Evolutionary conservation across 2,888 invertebrate genomes (phyloP), one percentile per base, ranked within the genome.

Genomic region (Doris montereyensis): DNA sequence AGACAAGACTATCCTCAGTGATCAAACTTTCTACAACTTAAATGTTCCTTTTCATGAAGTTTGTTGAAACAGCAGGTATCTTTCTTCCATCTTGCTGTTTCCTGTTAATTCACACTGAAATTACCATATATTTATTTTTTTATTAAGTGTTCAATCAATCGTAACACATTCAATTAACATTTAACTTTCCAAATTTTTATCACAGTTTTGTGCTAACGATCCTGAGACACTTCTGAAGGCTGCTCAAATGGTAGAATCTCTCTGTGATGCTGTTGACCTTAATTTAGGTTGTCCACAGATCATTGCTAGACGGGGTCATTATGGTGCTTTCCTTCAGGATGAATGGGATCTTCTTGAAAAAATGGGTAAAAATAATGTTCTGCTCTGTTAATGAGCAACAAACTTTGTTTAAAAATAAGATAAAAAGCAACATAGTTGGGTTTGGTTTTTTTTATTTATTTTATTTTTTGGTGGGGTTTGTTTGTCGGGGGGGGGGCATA

Each of bases 271-370:
- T 5, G 95, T 99, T 81, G 99, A 99, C 92, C 94, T 99, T 76
- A 99, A 99, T 92, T 94, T 99, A 82, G 99, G 99, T 2, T 99
- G 99, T 92, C 99, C 99, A 0, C 99, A 99, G 92, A 95, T 96
- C 26, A 99, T 99, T 87, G 99, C 99, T 0, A 96, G 96, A 90
- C 93, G 97, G 85, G 99, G 99, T 8, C 96, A 95, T 91, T 99
- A 99, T 92, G 99, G 99, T 17, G 95, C 98, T 32, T 99, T 96
- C 92, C 93, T 99, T 35, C 97, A 98, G 92, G 97, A 99, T 88
- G 97, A 98, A 87, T 98, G 98, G 98, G 93, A 95, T 28, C 93
- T 98, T 34, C 92, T 99, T 34, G 92, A 93, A 80, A 93, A 94
- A 86, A 97, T 98, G 89, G 96, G 97, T 97, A 92, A 76, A 83